Evolutionary conservation across 2,797 vertebrate species (phyloP).

Genomic region (Lates japonicus): DNA sequence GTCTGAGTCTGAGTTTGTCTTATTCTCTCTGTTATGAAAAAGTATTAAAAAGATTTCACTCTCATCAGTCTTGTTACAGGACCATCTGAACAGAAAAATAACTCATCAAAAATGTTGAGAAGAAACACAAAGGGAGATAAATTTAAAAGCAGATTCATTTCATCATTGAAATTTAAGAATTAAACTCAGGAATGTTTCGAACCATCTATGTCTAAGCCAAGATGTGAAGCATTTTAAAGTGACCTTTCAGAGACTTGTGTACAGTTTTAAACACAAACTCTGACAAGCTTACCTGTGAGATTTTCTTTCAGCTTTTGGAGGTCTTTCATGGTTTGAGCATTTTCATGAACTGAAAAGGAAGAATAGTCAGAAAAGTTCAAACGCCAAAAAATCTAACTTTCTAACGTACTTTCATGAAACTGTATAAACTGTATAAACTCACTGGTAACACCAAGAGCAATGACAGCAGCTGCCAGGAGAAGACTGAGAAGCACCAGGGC

Average conservation of each 20-base stretch:
- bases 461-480: conserved; percentile 21
- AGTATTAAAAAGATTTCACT: neutral
- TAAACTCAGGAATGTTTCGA: neutral
- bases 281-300: conserved; percentile 20
- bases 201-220: neutral
- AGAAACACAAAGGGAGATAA: neutral
- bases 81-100: neutral
- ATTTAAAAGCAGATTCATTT: neutral
- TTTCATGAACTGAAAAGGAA: neutral
- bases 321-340: neutral
- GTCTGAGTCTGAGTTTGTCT: neutral
- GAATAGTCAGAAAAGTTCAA: neutral
- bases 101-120: neutral
- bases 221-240: neutral
- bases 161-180: neutral
- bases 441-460: conserved; percentile 36
- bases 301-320: neutral
- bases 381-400: neutral
- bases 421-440: conserved; percentile 8
- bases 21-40: conserved; percentile 1
- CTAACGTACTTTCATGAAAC: neutral
- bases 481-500: conserved; percentile 21
- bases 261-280: too few relatives aligned
- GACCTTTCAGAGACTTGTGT: neutral
- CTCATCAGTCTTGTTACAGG: too few relatives aligned